phyloP scores from a whole-genome alignment of 2,888 invertebrate genomes.

The Catotricha subobsoleta region DNA sequence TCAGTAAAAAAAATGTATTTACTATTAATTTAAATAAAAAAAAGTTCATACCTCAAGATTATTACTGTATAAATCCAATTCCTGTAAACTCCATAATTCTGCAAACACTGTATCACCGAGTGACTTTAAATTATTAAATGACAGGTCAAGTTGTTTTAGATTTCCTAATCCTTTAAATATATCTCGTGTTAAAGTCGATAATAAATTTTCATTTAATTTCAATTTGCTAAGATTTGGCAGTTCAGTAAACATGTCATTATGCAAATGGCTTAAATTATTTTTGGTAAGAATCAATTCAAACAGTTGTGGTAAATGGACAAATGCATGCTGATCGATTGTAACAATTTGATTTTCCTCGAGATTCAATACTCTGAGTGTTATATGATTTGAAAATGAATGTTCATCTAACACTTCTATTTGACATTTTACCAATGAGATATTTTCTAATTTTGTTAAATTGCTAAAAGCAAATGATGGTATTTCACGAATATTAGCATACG shows the following conservation, averaged over 20 bases:
- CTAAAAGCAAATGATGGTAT: slow-evolving; percentile 55
- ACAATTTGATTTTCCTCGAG: slow-evolving; percentile 59
- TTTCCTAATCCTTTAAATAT: slow-evolving; percentile 60
- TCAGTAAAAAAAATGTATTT: no score
- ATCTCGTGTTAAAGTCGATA: slow-evolving; percentile 54
- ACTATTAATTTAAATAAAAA: neutral
- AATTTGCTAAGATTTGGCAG: slow-evolving; percentile 57
- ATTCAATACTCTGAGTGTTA: slow-evolving; percentile 46
- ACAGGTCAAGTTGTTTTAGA: slow-evolving; percentile 53
- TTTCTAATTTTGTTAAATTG: slow-evolving; percentile 48
- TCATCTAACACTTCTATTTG: slow-evolving; percentile 47
- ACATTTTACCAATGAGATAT: slow-evolving; percentile 48
- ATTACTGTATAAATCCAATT: slow-evolving; percentile 51
- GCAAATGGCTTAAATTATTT: slow-evolving; percentile 69
- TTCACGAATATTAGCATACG: slow-evolving; percentile 52
- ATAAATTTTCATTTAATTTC: slow-evolving; percentile 61
- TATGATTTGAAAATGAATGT: slow-evolving; percentile 54
- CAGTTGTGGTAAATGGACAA: slow-evolving; percentile 51
- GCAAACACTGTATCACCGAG: slow-evolving; percentile 64
- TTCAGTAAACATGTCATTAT: slow-evolving; percentile 65
- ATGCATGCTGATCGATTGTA: slow-evolving; percentile 53
- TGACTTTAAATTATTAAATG: slow-evolving; percentile 55
- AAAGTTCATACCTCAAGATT: slow-evolving; percentile 36
- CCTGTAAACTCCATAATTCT: slow-evolving; percentile 54
- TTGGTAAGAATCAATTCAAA: slow-evolving; percentile 62